Conservation (phyloP, 2,113 vertebrate species). For the Hydrochoerus hydrochaeris region DNA sequence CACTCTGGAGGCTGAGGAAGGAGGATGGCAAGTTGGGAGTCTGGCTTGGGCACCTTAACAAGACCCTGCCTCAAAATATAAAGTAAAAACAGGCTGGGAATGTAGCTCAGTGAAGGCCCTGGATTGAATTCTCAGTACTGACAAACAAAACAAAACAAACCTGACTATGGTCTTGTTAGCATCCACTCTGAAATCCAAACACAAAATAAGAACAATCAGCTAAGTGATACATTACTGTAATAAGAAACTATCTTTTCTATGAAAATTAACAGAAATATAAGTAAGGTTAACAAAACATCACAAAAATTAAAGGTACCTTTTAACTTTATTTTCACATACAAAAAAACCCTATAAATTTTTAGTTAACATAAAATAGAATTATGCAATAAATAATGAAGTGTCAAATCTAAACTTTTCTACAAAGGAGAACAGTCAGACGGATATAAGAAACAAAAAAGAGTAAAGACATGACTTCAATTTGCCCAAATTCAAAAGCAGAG, state of each 20-base stretch:
- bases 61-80: background rate
- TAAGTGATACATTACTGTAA: constrained; percentile 16
- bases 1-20: background rate
- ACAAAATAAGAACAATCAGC: background rate
- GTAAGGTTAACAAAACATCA: constrained; percentile 28
- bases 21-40: background rate
- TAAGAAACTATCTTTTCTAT: constrained; percentile 4
- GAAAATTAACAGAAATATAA: constrained; percentile 44
- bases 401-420: constrained; percentile 39
- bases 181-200: constrained; percentile 8
- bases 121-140: background rate
- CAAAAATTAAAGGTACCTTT: background rate
- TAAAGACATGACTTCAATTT: background rate
- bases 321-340: constrained; percentile 43
- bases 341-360: background rate
- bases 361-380: constrained; percentile 34
- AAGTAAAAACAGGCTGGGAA: background rate
- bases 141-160: background rate
- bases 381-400: background rate
- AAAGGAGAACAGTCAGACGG: background rate
- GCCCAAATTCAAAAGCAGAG: background rate
- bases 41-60: background rate
- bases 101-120: background rate
- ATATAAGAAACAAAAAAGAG: constrained; percentile 9
- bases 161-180: background rate